A percentile compares a stretch with the other conserved stretches of the same genome.
These are phyloP conservation scores for Mamestra configurata DNA, from an alignment of 1,140 invertebrate species.

Conservation along the genomic window DNA sequence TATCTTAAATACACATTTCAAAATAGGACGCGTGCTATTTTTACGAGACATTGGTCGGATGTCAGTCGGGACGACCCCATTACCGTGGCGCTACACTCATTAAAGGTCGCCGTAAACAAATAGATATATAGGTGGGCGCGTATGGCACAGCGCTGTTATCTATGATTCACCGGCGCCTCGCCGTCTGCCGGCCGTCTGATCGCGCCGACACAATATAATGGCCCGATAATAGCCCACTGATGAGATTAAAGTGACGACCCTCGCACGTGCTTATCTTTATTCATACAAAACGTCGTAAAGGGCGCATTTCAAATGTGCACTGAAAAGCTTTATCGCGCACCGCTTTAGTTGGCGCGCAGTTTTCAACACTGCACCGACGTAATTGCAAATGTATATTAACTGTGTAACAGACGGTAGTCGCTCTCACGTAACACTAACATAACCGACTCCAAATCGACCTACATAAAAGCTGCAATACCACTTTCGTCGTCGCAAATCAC, in stretches of 20 bases:
- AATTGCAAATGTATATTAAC: slow-evolving; percentile 49
- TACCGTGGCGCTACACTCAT: slow-evolving; percentile 69
- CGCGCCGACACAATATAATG: slow-evolving; percentile 75
- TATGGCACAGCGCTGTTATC: slow-evolving; percentile 75
- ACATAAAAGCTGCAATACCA: slow-evolving; percentile 87
- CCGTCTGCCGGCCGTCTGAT: slow-evolving; percentile 81
- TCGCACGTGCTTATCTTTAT: slow-evolving; percentile 63
- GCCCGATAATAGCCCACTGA: slow-evolving; percentile 75
- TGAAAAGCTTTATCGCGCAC: slow-evolving; percentile 8
- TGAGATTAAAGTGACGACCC: slow-evolving; percentile 75
- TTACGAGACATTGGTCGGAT: slow-evolving; percentile 67
- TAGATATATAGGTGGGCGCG: slow-evolving; percentile 78
- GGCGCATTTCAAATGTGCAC: slow-evolving; percentile 20
- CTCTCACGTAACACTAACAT: slow-evolving; percentile 80
- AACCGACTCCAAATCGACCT: slow-evolving; percentile 79
- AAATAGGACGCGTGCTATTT: slow-evolving; percentile 61
- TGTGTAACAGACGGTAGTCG: slow-evolving; percentile 52
- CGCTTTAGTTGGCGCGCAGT: slow-evolving; percentile 9
- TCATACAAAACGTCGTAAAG: slow-evolving; percentile 16
- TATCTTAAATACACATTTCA: slow-evolving; percentile 33
- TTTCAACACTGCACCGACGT: slow-evolving; percentile 10
- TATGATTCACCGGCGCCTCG: slow-evolving; percentile 84
- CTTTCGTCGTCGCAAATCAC: slow-evolving; percentile 87
- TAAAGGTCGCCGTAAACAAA: slow-evolving; percentile 83
- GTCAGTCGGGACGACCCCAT: slow-evolving; percentile 66